These are phyloP conservation scores for Acanthochromis polyacanthus DNA, from an alignment of 2,113 vertebrate genomes.

Conservation along the genomic window DNA sequence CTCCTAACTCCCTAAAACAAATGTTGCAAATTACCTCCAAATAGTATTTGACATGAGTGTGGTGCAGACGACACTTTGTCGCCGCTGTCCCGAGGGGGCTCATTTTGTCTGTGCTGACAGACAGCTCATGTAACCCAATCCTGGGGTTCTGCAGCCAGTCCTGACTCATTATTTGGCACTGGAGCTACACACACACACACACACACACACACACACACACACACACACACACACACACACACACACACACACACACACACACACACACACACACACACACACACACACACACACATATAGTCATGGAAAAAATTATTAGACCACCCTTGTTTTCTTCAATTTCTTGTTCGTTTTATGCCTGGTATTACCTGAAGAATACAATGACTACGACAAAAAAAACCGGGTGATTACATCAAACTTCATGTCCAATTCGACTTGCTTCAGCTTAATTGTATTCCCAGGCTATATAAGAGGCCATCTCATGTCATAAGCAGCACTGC, in stretches of 20 bases:
- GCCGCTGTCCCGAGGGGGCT: conserved; percentile 42
- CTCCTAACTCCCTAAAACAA: conserved; percentile 36
- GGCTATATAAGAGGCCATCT: too few relatives aligned
- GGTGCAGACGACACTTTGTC: conserved; percentile 55
- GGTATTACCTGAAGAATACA: too few relatives aligned
- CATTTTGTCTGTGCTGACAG: conserved; percentile 56
- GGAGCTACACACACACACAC: neutral
- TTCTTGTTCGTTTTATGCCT: too few relatives aligned
- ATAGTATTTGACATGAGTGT: conserved; percentile 41
- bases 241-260: neutral
- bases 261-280: neutral
- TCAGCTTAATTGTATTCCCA: too few relatives aligned
- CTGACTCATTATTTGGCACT: conserved; percentile 38
- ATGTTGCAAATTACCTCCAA: conserved; percentile 45
- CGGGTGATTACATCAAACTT: too few relatives aligned
- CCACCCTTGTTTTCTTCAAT: too few relatives aligned
- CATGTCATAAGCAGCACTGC: too few relatives aligned
- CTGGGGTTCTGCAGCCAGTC: conserved; percentile 33
- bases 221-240: neutral
- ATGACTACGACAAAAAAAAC: too few relatives aligned
- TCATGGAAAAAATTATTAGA: too few relatives aligned
- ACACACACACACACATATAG: neutral
- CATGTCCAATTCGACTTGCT: too few relatives aligned
- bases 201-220: neutral
- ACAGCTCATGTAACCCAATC: conserved; percentile 62